Conservation (phyloP, 2,888 invertebrate genomes). For the Sussaba pulchella region DNA sequence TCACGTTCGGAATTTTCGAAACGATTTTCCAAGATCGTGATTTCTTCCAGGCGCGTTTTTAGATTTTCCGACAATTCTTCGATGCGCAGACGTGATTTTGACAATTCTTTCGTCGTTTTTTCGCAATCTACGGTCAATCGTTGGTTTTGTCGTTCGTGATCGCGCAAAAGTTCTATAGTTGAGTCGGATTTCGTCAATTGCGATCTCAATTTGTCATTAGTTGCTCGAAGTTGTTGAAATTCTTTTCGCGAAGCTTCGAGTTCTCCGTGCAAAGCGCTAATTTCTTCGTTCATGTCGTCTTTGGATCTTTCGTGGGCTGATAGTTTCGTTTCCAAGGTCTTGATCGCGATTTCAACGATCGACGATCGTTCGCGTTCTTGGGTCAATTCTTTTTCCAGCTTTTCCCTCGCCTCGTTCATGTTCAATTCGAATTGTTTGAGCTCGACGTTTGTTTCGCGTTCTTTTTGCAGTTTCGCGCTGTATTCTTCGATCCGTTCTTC, state of each 20-base stretch:
- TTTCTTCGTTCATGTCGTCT: conserved; percentile 30
- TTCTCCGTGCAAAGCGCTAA: conserved; percentile 45
- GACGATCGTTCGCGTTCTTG: not conserved
- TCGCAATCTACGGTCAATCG: not conserved
- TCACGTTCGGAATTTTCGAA: conserved; percentile 19
- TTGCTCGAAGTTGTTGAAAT: conserved; percentile 45
- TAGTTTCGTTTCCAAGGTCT: conserved; percentile 41
- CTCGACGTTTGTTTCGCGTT: not conserved
- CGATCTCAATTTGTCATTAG: conserved; percentile 47
- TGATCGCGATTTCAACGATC: not conserved
- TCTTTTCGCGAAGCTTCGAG: conserved; percentile 57
- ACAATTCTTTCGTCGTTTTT: conserved; percentile 14
- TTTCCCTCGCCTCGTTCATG: not conserved
- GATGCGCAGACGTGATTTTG: conserved; percentile 20
- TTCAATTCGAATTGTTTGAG: not conserved
- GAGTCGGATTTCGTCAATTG: not conserved
- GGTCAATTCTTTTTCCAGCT: conserved; percentile 13
- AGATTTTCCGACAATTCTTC: conserved; percentile 24
- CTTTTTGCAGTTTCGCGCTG: not conserved
- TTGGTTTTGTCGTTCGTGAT: not conserved
- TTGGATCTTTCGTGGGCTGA: not conserved
- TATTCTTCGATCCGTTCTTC: not conserved
- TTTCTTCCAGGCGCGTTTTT: conserved; percentile 19
- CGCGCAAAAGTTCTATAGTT: not conserved
- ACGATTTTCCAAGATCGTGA: conserved; percentile 3